Evolutionary conservation across 1,140 invertebrate genomes (phyloP).

Genomic region (Drosophila athabasca): DNA sequence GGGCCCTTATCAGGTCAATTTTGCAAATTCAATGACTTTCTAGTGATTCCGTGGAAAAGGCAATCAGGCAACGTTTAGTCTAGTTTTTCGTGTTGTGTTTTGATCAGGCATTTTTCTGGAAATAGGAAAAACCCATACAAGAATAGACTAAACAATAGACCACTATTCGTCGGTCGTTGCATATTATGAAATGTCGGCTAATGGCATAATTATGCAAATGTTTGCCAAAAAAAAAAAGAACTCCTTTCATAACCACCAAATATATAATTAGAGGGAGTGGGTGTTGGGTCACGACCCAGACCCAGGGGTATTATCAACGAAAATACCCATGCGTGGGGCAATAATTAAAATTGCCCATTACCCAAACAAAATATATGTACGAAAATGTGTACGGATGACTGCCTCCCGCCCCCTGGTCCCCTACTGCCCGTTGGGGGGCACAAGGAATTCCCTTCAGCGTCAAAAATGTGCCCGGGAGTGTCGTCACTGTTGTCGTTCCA

Average conservation of each 20-base stretch:
- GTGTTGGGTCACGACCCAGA: constrained; percentile 8
- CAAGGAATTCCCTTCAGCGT: constrained; percentile 13
- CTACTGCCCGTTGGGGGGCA: neutral
- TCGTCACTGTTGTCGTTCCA: constrained; percentile 4
- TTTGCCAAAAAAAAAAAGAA: constrained; percentile 4
- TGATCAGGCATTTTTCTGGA: constrained; percentile 13
- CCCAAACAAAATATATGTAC: constrained; percentile 16
- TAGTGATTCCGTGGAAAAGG: constrained; percentile 29
- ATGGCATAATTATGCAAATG: constrained; percentile 66
- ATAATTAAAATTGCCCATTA: constrained; percentile 47
- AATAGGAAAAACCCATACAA: neutral
- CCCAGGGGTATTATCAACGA: constrained; percentile 52
- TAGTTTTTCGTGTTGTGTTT: neutral
- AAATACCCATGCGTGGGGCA: constrained; percentile 26
- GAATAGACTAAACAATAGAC: neutral
- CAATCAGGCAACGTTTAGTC: neutral
- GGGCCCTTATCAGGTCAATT: constrained; percentile 29
- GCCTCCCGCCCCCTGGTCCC: too few species aligned
- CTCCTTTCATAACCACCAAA: too few species aligned
- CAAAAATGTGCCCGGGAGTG: neutral
- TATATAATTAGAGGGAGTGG: too few species aligned
- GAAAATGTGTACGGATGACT: constrained; percentile 4
- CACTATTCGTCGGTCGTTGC: constrained; percentile 6
- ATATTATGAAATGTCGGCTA: constrained; percentile 42
- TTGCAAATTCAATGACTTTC: constrained; percentile 28